phyloP scores from a whole-genome alignment of 2,113 vertebrate species.

The Grammomys dolichurus region DNA sequence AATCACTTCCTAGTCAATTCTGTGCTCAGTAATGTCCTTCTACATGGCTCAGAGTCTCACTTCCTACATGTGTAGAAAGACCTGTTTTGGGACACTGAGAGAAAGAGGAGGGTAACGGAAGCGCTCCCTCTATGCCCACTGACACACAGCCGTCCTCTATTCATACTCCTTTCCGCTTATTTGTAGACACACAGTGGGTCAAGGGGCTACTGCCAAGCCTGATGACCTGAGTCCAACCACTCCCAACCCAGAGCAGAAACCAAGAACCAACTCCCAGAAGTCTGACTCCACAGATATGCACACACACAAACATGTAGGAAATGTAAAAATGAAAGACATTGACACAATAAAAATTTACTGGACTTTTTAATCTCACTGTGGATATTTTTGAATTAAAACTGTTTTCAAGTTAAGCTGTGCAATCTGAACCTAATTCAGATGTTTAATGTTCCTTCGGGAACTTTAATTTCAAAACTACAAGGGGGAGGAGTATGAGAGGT shows the following conservation, averaged over 20 bases:
- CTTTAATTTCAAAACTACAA: constrained; percentile 21
- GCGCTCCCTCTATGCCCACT: background rate
- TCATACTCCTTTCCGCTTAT: background rate
- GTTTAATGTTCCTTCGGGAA: constrained; percentile 9
- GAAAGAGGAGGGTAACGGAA: background rate
- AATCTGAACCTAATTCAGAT: background rate
- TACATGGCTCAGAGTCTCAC: background rate
- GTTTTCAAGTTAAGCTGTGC: background rate
- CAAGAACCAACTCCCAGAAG: background rate
- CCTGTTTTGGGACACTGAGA: background rate
- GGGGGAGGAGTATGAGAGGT: background rate
- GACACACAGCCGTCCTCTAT: background rate
- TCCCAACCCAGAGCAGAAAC: background rate
- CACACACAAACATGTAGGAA: background rate
- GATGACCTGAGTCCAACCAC: background rate
- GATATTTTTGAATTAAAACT: constrained; percentile 13
- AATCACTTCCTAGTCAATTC: background rate
- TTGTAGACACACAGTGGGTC: background rate
- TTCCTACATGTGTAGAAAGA: background rate
- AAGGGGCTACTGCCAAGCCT: background rate
- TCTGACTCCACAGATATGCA: background rate
- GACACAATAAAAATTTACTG: background rate
- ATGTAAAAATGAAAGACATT: background rate
- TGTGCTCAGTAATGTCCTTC: background rate
- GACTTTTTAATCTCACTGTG: background rate